A percentile compares a stretch with the other conserved stretches of the same genome.
Conservation (phyloP, 2,888 invertebrate species). For the Mythimna impura region DNA sequence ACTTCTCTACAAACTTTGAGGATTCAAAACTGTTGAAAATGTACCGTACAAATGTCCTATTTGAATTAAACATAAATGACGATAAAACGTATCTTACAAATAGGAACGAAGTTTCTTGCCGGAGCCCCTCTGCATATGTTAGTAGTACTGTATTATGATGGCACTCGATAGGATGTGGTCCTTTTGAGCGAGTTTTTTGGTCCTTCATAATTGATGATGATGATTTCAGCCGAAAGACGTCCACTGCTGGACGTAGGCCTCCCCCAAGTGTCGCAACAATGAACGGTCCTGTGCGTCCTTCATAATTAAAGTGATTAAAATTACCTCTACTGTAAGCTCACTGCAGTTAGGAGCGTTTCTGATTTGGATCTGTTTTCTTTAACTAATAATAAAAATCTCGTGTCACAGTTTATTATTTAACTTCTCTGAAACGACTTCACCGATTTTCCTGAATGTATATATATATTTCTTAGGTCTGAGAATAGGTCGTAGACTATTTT, state of each 20-base stretch:
- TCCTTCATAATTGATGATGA: background rate
- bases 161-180: slow-evolving; percentile 48
- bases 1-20: slow-evolving; percentile 45
- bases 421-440: too few relatives aligned
- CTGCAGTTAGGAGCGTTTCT: too few relatives aligned
- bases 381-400: too few relatives aligned
- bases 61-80: slow-evolving; percentile 78
- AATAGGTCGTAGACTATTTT: too few relatives aligned
- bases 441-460: too few relatives aligned
- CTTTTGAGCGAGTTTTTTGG: background rate
- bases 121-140: slow-evolving; percentile 74
- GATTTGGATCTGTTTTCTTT: too few relatives aligned
- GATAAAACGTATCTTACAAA: slow-evolving; percentile 76
- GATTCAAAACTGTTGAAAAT: slow-evolving; percentile 32
- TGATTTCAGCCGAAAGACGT: too few relatives aligned
- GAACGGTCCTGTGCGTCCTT: too few relatives aligned
- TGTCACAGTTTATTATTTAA: too few relatives aligned
- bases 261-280: too few relatives aligned
- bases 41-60: slow-evolving; percentile 58
- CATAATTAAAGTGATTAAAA: background rate
- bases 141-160: slow-evolving; percentile 63
- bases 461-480: too few relatives aligned
- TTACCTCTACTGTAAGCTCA: background rate
- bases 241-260: too few relatives aligned
- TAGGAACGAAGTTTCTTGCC: slow-evolving; percentile 69